Base-by-base conservation (phyloP, 1,140 invertebrate species). In the Chironomus tepperi region DNA sequence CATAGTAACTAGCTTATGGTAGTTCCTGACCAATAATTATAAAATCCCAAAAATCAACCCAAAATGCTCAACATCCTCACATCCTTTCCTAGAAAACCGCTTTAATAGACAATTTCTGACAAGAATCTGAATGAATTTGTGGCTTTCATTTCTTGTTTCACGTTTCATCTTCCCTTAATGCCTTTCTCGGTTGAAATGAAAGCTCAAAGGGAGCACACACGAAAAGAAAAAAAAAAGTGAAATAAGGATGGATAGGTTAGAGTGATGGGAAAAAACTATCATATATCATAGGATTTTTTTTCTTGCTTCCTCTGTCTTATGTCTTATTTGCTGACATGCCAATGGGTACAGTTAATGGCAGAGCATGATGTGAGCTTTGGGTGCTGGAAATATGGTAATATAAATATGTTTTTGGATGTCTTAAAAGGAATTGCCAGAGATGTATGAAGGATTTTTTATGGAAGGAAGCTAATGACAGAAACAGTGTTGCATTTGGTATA, bases 281-380 rank as follows among this genome's bases (percentile, higher is more conserved):
- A 70, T 70, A 70, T 70, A 70, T 70, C 65, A 70, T 70, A 18
- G 65, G 16, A 70, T 70, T 18, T 70, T 70, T 16, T 21, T 19
- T n/a, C n/a, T n/a, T n/a, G n/a, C n/a, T n/a, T n/a, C 47, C 5
- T 3, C 15, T 15, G 43, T 57, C 47, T n/a, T 57, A 57, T 15
- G 15, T 57, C 47, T 57, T 57, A 57, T 57, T 34, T 57, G 47
- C 47, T 57, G 47, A 57, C 47, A 57, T n/a, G n/a, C 12, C 47
- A 57, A n/a, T 57, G 47, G 47, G 47, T 15, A 5, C 12, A 34
- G 24, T 34, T 34, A 34, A 34, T 34, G 24, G 24, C 24, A 34
- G 5, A 34, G 5, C 24, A 34, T 34, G 24, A 1, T 34, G 24
- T 34, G 24, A 2, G 24, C 5, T 5, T 34, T 34, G 24, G n/a